A percentile compares a stretch with the other conserved stretches of the same genome.
phyloP scores from a whole-genome alignment of 2,888 invertebrate species.

The Acrocera orbiculus region DNA sequence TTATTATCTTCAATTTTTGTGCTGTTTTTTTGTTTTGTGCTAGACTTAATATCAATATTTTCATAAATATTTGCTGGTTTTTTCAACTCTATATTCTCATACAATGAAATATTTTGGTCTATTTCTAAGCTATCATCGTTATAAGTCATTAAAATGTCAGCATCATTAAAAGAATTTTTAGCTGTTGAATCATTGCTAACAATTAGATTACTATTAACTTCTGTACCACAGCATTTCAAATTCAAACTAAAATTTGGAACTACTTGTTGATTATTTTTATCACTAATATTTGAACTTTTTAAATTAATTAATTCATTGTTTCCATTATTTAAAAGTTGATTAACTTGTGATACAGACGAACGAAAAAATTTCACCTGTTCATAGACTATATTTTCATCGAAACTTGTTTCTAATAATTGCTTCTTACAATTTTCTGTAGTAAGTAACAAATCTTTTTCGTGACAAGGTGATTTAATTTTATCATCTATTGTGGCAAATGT shows the following conservation, averaged over 20 bases:
- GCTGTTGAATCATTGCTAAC: constrained; percentile 11
- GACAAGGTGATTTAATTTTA: constrained; percentile 20
- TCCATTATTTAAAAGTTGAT: constrained; percentile 35
- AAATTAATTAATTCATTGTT: constrained; percentile 6
- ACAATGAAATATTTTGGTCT: constrained; percentile 22
- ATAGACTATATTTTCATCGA: constrained; percentile 41
- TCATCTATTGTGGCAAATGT: constrained; percentile 30
- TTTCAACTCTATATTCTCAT: constrained; percentile 30
- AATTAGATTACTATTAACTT: constrained; percentile 15
- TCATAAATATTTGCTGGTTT: constrained; percentile 27
- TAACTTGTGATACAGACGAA: constrained; percentile 56
- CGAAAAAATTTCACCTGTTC: constrained; percentile 61
- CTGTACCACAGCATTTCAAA: constrained; percentile 2
- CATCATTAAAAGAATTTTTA: no score
- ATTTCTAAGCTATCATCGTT: constrained; percentile 17
- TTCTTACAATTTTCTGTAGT: constrained; percentile 10
- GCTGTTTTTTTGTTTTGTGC: no score
- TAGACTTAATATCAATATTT: constrained; percentile 23
- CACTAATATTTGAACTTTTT: constrained; percentile 1
- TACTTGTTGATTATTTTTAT: constrained; percentile 6
- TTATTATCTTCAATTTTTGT: background rate
- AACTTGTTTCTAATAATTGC: constrained; percentile 38
- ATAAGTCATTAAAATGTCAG: constrained; percentile 16
- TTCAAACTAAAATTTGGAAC: constrained; percentile 8
- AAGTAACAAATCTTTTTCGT: background rate